Base-by-base conservation (phyloP, 2,888 invertebrate species). In the Corythucha ciliata region DNA sequence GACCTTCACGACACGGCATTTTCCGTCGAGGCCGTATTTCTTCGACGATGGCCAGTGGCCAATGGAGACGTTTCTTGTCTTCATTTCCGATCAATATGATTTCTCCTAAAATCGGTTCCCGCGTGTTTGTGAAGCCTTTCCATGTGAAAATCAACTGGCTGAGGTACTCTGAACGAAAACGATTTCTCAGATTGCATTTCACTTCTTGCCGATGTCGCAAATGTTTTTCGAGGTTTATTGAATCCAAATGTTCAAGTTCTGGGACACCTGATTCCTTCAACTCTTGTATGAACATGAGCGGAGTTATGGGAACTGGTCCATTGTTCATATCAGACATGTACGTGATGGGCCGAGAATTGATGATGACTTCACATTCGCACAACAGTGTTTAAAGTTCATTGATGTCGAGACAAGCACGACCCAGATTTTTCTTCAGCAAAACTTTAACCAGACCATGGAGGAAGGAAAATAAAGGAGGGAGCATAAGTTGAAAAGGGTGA, bases 281-380 rank as follows among this genome's bases (percentile, higher is more conserved):
- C 8, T 50, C 54, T 20, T 47, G 51, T 2, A 56, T 12, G 42
- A 64, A 63, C 61, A 63, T 63, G 4, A 55, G 52, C 21, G 64
- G 64, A 18, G 60, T 59, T 14, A 57, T 59, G 1, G 60, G 54
- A 27, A 21, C 52, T 14, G 61, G 40, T 34, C 63, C 61, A 2
- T 60, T 6, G 16, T 22, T 12, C 14, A 29, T 26, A 7, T 47
- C 46, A 12, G 52, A 46, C 1, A 20, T n/a, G 18, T 46, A 52
- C 3, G 46, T 52, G 12, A 52, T 36, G 8, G 52, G 52, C 14
- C 52, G 10, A 8, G 45, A 24, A 26, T 52, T 52, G 12, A 52
- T 52, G 7, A 46, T n/a, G 5, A 46, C 10, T 37, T 53, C 56
- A 20, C 34, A 49, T n/a, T 57, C 57, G 48, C 53, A 54, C 10